phyloP scores from a whole-genome alignment of 2,888 invertebrate genomes.

The Parnassius mnemosyne region DNA sequence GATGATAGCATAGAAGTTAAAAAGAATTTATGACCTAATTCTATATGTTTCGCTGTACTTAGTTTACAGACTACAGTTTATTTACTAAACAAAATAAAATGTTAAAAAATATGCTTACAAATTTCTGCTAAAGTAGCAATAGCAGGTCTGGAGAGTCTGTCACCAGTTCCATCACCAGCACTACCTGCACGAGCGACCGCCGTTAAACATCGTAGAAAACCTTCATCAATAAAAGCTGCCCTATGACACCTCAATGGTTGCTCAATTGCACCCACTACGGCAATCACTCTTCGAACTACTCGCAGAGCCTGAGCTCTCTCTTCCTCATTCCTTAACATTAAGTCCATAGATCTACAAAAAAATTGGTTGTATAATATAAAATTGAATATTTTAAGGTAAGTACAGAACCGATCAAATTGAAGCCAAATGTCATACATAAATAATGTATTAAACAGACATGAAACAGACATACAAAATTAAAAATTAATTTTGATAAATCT shows the following conservation, averaged over 20 bases:
- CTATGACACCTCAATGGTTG: conserved; percentile 85
- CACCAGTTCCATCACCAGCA: conserved; percentile 85
- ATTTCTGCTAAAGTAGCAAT: conserved; percentile 94
- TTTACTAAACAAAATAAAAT: neutral
- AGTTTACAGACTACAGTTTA: too few relatives aligned
- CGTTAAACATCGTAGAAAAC: conserved; percentile 89
- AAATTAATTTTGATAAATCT: too few relatives aligned
- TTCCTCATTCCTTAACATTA: conserved; percentile 93
- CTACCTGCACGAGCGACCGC: conserved; percentile 89
- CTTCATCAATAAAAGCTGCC: conserved; percentile 85
- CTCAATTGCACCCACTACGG: conserved; percentile 76
- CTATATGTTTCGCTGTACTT: too few relatives aligned
- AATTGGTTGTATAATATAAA: neutral
- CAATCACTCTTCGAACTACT: conserved; percentile 83
- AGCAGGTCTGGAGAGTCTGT: conserved; percentile 90
- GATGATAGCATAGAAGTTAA: too few relatives aligned
- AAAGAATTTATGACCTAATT: too few relatives aligned
- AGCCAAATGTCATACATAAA: too few relatives aligned
- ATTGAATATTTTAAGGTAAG: too few relatives aligned
- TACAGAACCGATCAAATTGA: too few relatives aligned
- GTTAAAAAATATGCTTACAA: conserved; percentile 73
- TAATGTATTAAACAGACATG: too few relatives aligned
- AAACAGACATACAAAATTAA: too few relatives aligned
- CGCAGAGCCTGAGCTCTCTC: conserved; percentile 95
- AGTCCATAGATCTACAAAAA: conserved; percentile 88